Evolutionary conservation across 1,140 invertebrate species (phyloP).

Genomic region (Drosophila kohkoa): DNA sequence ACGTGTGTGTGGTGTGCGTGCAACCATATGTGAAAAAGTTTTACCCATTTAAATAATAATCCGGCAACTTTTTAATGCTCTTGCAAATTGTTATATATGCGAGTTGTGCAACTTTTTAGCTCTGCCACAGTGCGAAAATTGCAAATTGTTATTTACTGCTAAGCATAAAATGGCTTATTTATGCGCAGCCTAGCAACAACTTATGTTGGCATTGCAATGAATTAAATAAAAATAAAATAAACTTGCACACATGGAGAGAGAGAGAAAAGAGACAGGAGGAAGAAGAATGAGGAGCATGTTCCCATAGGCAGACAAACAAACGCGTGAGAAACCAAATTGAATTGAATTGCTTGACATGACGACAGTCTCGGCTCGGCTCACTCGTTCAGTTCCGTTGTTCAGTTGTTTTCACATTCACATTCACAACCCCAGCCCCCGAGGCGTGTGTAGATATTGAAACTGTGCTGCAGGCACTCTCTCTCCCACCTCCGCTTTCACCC

Average conservation of each 20-base stretch:
- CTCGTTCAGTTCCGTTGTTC: slow-evolving; percentile 5
- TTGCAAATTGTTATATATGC: slow-evolving; percentile 53
- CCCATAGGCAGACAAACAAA: slow-evolving; percentile 67
- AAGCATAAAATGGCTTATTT: slow-evolving; percentile 55
- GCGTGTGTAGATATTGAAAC: slow-evolving; percentile 52
- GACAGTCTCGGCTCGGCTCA: slow-evolving; percentile 48
- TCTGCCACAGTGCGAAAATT: slow-evolving; percentile 15
- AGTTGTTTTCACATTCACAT: background rate
- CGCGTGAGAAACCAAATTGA: slow-evolving; percentile 82
- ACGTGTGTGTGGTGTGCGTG: slow-evolving; percentile 1
- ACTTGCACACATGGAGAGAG: slow-evolving; percentile 12
- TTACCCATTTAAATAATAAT: slow-evolving; percentile 51
- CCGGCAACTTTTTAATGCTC: slow-evolving; percentile 49
- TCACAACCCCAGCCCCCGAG: slow-evolving; percentile 21
- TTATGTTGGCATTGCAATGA: slow-evolving; percentile 56
- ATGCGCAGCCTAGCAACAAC: slow-evolving; percentile 31
- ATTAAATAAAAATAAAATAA: slow-evolving; percentile 75
- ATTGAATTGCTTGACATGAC: slow-evolving; percentile 83
- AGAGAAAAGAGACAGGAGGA: background rate
- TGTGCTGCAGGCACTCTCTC: slow-evolving; percentile 52
- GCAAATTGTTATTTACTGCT: slow-evolving; percentile 67
- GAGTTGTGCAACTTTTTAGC: slow-evolving; percentile 36
- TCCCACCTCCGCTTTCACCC: background rate
- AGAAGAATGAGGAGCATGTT: background rate
- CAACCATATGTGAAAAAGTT: slow-evolving; percentile 41